Evolutionary conservation across 1,140 invertebrate species (phyloP).

Genomic region (Hyphantria cunea): DNA sequence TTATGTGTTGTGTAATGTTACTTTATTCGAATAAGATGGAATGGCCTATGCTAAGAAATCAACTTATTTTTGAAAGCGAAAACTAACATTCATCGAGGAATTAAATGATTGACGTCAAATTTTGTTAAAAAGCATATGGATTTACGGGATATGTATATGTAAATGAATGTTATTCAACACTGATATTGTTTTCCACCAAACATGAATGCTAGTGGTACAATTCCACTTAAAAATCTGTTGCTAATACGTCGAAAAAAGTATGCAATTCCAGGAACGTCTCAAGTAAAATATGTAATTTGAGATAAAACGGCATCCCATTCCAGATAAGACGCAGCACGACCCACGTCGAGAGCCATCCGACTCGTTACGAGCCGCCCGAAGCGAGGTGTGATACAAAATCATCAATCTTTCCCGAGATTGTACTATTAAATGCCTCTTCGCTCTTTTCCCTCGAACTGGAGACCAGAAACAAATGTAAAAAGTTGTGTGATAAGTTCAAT

Average conservation of each 20-base stretch:
- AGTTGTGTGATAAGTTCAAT: constrained; percentile 82
- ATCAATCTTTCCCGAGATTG: constrained; percentile 81
- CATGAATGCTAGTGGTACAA: no score
- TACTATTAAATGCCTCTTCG: constrained; percentile 81
- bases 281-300: constrained; percentile 81
- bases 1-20: no score
- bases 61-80: no score
- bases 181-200: no score
- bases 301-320: constrained; percentile 78
- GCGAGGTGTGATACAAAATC: constrained; percentile 82
- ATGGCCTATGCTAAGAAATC: no score
- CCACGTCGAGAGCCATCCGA: constrained; percentile 76
- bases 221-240: constrained; percentile 33
- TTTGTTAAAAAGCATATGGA: no score
- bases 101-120: background rate
- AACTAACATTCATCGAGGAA: no score
- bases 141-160: no score
- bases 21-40: no score
- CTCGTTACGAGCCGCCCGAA: constrained; percentile 79
- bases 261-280: constrained; percentile 63
- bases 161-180: no score
- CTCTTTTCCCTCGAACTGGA: constrained; percentile 76
- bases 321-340: constrained; percentile 78
- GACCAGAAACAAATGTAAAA: constrained; percentile 82
- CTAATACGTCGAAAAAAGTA: constrained; percentile 54